Conservation (phyloP, 1,140 invertebrate genomes). For the Diachasma alloeum region DNA sequence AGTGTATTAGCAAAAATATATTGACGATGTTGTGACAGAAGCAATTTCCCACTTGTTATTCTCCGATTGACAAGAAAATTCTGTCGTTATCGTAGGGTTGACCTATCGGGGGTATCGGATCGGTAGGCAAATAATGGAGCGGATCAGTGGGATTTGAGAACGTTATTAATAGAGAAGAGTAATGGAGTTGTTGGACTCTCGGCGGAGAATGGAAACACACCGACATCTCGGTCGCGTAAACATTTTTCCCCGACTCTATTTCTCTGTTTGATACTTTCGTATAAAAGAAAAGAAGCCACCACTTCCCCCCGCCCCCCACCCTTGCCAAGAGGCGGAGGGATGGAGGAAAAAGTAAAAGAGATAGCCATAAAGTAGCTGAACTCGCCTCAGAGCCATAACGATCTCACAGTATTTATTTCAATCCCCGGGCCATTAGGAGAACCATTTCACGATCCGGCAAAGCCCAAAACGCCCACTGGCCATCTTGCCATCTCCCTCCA, state of each 20-base stretch:
- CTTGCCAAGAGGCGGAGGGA: not conserved
- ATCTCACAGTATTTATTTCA: constrained; percentile 38
- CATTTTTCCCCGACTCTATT: not conserved
- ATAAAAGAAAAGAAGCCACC: not conserved
- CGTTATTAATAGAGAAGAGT: not conserved
- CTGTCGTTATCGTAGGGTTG: not conserved
- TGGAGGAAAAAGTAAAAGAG: not conserved
- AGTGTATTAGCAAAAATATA: no score
- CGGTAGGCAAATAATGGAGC: constrained; percentile 20
- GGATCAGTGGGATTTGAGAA: not conserved
- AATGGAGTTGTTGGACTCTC: not conserved
- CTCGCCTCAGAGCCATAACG: constrained; percentile 34
- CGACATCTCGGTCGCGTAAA: constrained; percentile 5
- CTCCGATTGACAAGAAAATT: not conserved
- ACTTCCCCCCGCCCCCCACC: not conserved
- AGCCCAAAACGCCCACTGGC: constrained; percentile 24
- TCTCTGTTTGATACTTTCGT: not conserved
- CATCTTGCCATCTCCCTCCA: not conserved
- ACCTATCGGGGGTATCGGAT: not conserved
- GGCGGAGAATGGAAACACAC: no score
- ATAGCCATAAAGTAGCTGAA: constrained; percentile 26
- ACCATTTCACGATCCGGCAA: constrained; percentile 34
- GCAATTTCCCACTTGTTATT: not conserved
- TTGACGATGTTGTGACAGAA: no score
- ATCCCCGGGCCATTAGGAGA: constrained; percentile 31